Conservation (phyloP, 2,797 vertebrate species). For the Eulemur coronatus region DNA sequence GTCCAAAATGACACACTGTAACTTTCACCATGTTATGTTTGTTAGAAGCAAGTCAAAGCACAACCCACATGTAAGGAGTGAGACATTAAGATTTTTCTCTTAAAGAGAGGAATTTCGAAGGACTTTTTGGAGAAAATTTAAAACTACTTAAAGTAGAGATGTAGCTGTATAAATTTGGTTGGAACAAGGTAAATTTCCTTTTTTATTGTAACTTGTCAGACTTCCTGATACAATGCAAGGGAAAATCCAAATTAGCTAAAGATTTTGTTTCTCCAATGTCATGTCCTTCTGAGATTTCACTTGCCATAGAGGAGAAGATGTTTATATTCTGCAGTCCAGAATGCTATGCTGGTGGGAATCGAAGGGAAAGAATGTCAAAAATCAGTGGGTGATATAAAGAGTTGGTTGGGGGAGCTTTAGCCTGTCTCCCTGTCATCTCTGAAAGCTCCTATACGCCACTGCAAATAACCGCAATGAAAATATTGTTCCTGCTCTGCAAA, state of each 20-base stretch:
- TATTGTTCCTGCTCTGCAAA: not conserved
- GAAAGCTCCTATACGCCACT: not conserved
- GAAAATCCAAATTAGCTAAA: not conserved
- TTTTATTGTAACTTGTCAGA: not conserved
- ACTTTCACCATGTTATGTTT: not conserved
- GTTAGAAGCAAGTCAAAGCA: not conserved
- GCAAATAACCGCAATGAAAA: not conserved
- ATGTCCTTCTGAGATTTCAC: not conserved
- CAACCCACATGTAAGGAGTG: not conserved
- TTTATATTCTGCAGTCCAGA: not conserved
- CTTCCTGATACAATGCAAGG: not conserved
- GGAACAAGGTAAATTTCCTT: not conserved
- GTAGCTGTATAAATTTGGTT: not conserved
- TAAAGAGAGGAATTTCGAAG: not conserved
- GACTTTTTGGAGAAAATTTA: not conserved
- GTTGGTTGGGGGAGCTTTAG: not conserved
- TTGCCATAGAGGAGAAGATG: not conserved
- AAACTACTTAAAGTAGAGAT: not conserved
- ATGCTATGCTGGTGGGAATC: not conserved
- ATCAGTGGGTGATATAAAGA: not conserved
- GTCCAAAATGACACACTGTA: not conserved
- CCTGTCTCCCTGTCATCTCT: not conserved
- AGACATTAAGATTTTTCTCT: not conserved
- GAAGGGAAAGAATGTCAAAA: not conserved
- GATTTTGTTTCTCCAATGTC: not conserved